Evolutionary conservation across 2,888 invertebrate genomes (phyloP), one percentile per base, ranked within the genome.

Genomic region (Cantharis flavilabris): DNA sequence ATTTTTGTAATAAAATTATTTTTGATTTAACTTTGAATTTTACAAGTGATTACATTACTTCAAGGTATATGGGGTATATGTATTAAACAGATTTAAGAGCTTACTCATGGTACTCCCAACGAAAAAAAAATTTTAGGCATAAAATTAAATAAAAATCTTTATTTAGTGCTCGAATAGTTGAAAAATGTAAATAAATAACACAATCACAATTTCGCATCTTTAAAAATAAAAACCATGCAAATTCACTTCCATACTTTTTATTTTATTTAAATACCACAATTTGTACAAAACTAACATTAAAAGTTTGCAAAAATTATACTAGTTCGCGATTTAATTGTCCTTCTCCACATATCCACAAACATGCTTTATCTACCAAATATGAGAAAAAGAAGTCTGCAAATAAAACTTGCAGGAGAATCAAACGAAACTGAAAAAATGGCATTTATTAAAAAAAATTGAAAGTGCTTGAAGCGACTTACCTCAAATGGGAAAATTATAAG

Each of bases 401-500:
- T 82, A 99, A 90, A 14, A 97, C 94, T 88, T 92, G 91, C 71
- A 99, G 92, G 85, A 99, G 90, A 80, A 94, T 94, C 82, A 93
- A 91, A 82, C 98, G 97, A 88, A 98, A 98, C 98, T 98, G 92
- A 93, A 91, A 86, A 88, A 83, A 87, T 87, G 62, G 30, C 72
- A 76, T n/a, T 33, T 71, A 75, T 69, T 69, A 74, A 65, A 63
- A 9, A 62, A 9, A 33, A 62, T 30, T 16, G 16, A 0, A 64
- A 64, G 9, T 14, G 1, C 20, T 20, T 10, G 11, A 14, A 14
- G 16, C 5, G 80, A 90, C 93, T 92, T 89, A 98, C 98, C 87
- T 97, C 96, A 16, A 92, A 89, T 69, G 98, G 97, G 88, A 99
- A 97, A 86, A 96, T 94, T 9, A 99, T 97, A 80, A 99, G 96